Percentiles rank a stretch among this genome's conserved stretches.
These are phyloP conservation scores for Sorex maritimensis DNA, from an alignment of 2,797 vertebrate species.

Conservation along the genomic window DNA sequence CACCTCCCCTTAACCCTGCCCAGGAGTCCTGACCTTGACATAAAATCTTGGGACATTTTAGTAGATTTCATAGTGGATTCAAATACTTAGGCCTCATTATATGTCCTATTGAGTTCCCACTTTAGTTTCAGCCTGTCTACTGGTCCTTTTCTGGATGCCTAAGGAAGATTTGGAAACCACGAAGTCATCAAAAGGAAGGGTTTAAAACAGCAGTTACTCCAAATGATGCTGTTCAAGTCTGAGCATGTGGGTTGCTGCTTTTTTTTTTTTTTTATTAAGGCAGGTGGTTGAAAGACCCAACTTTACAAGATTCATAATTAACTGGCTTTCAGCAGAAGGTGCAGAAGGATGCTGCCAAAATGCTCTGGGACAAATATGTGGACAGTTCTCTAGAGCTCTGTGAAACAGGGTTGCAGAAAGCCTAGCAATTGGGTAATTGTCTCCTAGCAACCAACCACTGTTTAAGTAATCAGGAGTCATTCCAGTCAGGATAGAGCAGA, in stretches of 20 bases:
- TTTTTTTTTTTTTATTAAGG: conserved; percentile 61
- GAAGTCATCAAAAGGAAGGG: conserved; percentile 45
- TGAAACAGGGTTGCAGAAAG: conserved; percentile 69
- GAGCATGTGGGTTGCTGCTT: conserved; percentile 67
- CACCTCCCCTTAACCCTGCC: neutral
- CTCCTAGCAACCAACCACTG: conserved; percentile 78
- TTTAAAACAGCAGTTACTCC: conserved; percentile 49
- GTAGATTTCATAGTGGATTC: conserved; percentile 40
- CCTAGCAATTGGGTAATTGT: conserved; percentile 63
- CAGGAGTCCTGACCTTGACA: neutral
- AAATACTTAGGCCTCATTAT: conserved; percentile 15
- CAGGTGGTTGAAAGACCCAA: conserved; percentile 82
- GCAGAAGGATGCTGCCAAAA: conserved; percentile 82
- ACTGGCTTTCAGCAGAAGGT: conserved; percentile 80
- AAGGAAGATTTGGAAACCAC: conserved; percentile 41
- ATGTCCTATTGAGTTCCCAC: conserved; percentile 14
- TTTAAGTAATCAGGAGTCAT: conserved; percentile 74
- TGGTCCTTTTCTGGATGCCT: conserved; percentile 32
- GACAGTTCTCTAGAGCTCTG: conserved; percentile 75
- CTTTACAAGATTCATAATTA: conserved; percentile 84
- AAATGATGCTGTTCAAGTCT: conserved; percentile 70
- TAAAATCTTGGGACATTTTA: conserved; percentile 29
- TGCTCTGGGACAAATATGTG: conserved; percentile 76
- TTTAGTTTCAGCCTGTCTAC: conserved; percentile 15
- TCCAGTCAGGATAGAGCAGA: conserved; percentile 58